Percentiles rank a stretch among this genome's conserved stretches.
Evolutionary conservation across 2,797 vertebrate species (phyloP).

Genomic region (Podarcis lilfordi): DNA sequence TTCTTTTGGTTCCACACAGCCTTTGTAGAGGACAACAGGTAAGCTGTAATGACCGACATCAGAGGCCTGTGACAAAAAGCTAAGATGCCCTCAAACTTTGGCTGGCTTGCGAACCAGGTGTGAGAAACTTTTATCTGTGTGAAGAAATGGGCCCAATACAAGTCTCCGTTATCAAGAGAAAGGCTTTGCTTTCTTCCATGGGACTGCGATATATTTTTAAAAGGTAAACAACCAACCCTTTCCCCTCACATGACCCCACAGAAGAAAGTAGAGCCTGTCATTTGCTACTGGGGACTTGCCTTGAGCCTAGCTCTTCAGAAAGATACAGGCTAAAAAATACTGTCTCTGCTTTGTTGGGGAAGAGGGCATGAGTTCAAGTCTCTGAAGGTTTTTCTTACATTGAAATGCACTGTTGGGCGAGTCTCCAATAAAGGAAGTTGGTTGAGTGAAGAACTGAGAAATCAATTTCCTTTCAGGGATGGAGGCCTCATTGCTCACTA

Average conservation of each 20-base stretch:
- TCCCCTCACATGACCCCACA: no score
- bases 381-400: not conserved
- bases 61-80: not conserved
- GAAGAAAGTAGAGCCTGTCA: not conserved
- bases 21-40: constrained; percentile 90
- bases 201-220: not conserved
- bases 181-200: not conserved
- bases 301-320: not conserved
- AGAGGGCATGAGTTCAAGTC: not conserved
- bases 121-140: not conserved
- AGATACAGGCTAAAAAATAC: not conserved
- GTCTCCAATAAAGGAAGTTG: not conserved
- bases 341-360: no score
- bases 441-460: not conserved
- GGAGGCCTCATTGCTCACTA: not conserved
- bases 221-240: not conserved
- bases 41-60: constrained; percentile 43
- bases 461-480: not conserved
- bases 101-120: not conserved
- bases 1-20: constrained; percentile 98
- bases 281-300: not conserved
- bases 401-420: not conserved
- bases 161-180: not conserved
- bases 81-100: not conserved
- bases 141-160: not conserved